phyloP scores from a whole-genome alignment of 2,797 vertebrate genomes.

The Tokudaia tokunoshimensis region DNA sequence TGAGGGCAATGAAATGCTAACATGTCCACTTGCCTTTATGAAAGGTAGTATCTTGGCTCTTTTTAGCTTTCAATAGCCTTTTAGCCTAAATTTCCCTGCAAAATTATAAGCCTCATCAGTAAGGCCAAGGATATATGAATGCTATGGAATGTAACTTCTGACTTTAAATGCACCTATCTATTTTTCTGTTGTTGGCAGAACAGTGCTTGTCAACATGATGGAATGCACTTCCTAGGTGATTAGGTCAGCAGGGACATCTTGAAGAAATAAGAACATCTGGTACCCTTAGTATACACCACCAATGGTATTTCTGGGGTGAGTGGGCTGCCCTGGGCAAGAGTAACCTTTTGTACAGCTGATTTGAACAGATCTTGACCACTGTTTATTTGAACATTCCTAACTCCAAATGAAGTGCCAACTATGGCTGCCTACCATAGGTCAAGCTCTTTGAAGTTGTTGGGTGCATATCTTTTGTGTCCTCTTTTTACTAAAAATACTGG shows the following conservation, averaged over 20 bases:
- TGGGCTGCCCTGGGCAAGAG: slow-evolving; percentile 55
- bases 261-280: slow-evolving; percentile 69
- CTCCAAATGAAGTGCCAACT: slow-evolving; percentile 64
- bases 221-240: slow-evolving; percentile 50
- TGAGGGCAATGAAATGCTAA: background rate
- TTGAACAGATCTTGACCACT: slow-evolving; percentile 41
- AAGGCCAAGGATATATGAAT: background rate
- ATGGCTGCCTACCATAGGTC: slow-evolving; percentile 56
- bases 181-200: slow-evolving; percentile 24
- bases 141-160: slow-evolving; percentile 12
- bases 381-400: slow-evolving; percentile 72
- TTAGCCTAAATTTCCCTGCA: background rate
- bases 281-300: slow-evolving; percentile 57
- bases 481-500: slow-evolving; percentile 31
- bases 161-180: background rate
- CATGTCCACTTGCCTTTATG: background rate
- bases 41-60: background rate
- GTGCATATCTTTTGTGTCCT: slow-evolving; percentile 57
- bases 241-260: slow-evolving; percentile 57
- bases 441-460: slow-evolving; percentile 54
- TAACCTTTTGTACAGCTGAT: slow-evolving; percentile 60
- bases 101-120: background rate
- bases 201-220: background rate
- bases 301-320: slow-evolving; percentile 67
- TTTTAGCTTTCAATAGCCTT: slow-evolving; percentile 7